Conservation (phyloP, 2,113 vertebrate genomes). For the Pelodiscus sinensis region DNA sequence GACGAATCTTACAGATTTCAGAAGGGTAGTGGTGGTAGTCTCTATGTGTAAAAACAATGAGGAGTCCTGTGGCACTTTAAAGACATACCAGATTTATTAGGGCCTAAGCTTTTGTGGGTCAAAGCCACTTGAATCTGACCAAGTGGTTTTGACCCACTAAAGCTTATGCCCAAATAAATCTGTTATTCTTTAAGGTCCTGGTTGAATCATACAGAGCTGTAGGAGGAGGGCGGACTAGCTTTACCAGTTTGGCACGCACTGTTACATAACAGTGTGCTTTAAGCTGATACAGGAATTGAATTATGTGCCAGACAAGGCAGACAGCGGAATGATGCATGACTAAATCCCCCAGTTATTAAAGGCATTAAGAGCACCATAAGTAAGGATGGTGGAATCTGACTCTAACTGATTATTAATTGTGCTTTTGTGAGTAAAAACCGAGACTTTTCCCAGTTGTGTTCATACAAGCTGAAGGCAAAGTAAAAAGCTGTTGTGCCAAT, state of each 20-base stretch:
- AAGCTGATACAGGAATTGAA: conserved; percentile 20
- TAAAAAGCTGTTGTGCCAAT: background rate
- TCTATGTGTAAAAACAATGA: too few species aligned
- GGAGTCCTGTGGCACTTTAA: too few species aligned
- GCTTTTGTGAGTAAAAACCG: background rate
- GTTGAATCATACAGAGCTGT: background rate
- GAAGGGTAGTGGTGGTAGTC: too few species aligned
- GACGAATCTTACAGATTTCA: background rate
- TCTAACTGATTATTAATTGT: conserved; percentile 9
- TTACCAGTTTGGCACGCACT: background rate
- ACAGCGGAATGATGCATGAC: background rate
- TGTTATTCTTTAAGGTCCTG: too few species aligned
- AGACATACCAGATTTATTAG: too few species aligned
- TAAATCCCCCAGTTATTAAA: conserved; percentile 11
- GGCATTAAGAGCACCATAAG: background rate
- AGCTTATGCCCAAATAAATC: too few species aligned
- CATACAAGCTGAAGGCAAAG: background rate
- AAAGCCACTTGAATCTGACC: too few species aligned
- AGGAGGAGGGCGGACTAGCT: background rate
- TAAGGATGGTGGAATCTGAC: background rate
- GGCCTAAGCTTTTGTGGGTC: too few species aligned
- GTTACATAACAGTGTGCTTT: conserved; percentile 23
- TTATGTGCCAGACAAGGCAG: conserved; percentile 33
- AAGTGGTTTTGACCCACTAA: too few species aligned
- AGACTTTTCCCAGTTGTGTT: background rate